Evolutionary conservation across 30 jellyfish, hydroid and myxozoan genomes (phyloP).

Genomic region (Aurelia sp.): DNA sequence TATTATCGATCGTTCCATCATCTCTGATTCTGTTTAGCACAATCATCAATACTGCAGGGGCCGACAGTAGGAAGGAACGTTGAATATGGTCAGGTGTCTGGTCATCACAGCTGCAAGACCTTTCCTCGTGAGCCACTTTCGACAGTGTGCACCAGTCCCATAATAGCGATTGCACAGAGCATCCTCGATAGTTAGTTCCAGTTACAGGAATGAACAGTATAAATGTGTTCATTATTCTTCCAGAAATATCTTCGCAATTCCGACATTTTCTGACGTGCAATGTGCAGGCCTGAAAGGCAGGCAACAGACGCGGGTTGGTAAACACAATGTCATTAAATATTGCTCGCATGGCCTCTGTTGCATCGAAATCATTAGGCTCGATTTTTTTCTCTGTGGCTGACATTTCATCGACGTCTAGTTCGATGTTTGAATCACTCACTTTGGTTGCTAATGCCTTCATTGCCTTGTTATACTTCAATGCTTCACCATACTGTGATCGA

Average conservation of each 20-base stretch:
- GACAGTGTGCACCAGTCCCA: conserved; percentile 5
- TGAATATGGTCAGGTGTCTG: neutral
- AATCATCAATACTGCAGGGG: neutral
- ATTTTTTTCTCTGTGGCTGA: too few relatives aligned
- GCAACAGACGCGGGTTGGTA: neutral
- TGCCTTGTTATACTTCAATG: neutral
- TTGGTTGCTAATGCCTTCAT: neutral
- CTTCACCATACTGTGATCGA: neutral
- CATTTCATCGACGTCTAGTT: neutral
- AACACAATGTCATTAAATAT: neutral
- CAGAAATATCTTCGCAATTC: neutral
- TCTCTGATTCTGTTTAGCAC: neutral
- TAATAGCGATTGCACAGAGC: neutral
- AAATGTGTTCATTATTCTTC: neutral
- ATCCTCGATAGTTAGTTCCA: neutral
- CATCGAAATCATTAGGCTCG: neutral
- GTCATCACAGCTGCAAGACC: neutral
- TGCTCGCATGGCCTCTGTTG: neutral
- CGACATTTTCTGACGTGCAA: neutral
- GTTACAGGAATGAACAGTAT: neutral
- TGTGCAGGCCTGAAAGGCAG: neutral
- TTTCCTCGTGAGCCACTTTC: neutral
- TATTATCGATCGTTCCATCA: neutral
- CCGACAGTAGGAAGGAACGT: neutral
- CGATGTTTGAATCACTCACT: neutral